Evolutionary conservation across 2,797 vertebrate genomes (phyloP).

Genomic region (Enteromius thamalakanensis): DNA sequence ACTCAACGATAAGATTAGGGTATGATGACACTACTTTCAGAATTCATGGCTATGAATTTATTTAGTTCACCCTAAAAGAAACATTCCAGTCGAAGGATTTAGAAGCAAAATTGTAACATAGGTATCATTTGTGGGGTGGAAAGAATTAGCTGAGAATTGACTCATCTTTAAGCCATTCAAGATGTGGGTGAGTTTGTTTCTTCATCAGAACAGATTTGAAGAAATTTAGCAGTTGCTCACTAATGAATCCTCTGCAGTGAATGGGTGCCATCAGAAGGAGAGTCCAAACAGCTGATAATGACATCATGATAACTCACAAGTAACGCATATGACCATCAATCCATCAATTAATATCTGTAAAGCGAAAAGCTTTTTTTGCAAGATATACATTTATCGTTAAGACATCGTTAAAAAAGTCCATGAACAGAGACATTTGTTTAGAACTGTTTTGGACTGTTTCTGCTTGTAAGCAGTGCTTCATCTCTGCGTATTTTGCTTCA

Average conservation of each 20-base stretch:
- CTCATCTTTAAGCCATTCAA: not conserved
- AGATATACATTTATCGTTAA: not conserved
- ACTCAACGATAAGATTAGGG: constrained; percentile 89
- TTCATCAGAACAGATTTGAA: not conserved
- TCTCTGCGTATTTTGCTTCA: not conserved
- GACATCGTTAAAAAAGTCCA: not conserved
- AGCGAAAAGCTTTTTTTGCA: not conserved
- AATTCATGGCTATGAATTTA: not conserved
- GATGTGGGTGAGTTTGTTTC: not conserved
- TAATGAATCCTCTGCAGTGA: not conserved
- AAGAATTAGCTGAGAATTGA: too few species aligned
- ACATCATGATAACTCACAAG: not conserved
- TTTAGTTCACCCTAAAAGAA: not conserved
- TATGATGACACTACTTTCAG: constrained; percentile 63
- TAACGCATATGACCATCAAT: not conserved
- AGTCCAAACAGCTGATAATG: not conserved
- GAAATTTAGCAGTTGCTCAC: not conserved
- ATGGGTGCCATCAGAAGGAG: not conserved
- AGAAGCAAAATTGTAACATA: not conserved
- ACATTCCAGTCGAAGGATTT: not conserved
- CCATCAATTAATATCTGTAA: not conserved
- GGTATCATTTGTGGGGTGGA: not conserved
- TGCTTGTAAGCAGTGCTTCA: not conserved
- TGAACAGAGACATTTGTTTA: not conserved
- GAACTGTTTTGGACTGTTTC: not conserved